Conservation (phyloP, 2,888 invertebrate genomes). For the Brachylomia viminalis region DNA sequence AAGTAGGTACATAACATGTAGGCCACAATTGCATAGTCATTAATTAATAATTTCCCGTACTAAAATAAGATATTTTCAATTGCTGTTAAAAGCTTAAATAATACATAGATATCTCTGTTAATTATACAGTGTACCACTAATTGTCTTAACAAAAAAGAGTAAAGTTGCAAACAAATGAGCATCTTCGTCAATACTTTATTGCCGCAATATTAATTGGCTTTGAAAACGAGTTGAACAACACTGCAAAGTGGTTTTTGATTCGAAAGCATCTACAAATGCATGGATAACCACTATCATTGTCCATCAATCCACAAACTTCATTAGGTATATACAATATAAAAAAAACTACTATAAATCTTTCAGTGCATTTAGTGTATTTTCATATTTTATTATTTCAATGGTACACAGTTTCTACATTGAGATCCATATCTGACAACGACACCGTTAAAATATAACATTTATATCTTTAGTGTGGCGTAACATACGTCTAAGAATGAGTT, state of each 20-base stretch:
- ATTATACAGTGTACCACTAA: background rate
- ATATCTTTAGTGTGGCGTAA: background rate
- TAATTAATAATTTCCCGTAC: background rate
- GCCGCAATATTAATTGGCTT: too few relatives aligned
- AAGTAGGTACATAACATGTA: too few relatives aligned
- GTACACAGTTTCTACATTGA: background rate
- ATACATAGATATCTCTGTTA: background rate
- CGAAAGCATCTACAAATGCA: too few relatives aligned
- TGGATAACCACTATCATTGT: too few relatives aligned
- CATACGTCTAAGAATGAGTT: too few relatives aligned
- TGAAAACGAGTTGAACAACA: too few relatives aligned
- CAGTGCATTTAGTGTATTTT: background rate
- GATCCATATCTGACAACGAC: background rate
- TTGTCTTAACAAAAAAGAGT: background rate
- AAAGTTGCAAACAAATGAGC: background rate
- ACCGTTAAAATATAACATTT: background rate
- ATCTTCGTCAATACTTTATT: background rate
- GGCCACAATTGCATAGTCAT: too few relatives aligned
- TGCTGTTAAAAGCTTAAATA: background rate
- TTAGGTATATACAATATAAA: too few relatives aligned
- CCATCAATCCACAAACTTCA: too few relatives aligned
- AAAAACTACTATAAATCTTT: background rate
- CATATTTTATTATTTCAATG: background rate
- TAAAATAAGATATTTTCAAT: background rate
- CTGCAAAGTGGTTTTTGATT: too few relatives aligned